Evolutionary conservation across 2,888 invertebrate species (phyloP), one percentile per base, ranked within the genome.

Genomic region (Deilephila porcellus): DNA sequence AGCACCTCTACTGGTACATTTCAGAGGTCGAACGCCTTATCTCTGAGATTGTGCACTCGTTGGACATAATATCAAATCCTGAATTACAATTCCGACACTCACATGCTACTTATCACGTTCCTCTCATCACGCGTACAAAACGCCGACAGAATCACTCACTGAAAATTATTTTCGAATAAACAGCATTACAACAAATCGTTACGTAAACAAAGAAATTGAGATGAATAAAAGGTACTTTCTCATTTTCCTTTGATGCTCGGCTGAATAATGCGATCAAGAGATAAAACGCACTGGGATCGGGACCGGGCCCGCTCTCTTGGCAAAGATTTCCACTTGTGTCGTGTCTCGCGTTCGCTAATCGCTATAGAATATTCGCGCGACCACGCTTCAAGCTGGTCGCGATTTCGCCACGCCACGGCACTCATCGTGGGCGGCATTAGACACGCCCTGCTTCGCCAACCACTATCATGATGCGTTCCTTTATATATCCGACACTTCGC

Each of bases 191-290:
- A 82, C 78, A 85, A 85, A 88, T 84, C 81, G 82, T 83, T 86
- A 80, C 79, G 81, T 85, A 87, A 87, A 88, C 85, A 89, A 88
- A 84, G 80, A 85, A 87, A 87, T 86, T 86, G 85, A 85, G 86
- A 88, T 88, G 88, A 88, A 88, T 86, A 86, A 86, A 87, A 88
- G 87, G 87, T 85, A 86, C 85, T 88, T 81, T 87, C 87, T 86
- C 88, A 88, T 92, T 92, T 92, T 91, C 86, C 89, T 92, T 93
- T 91, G 91, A 92, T 90, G 90, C 91, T 91, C 88, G 89, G 88
- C 84, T 92, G 91, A 92, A 91, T 92, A 92, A 93, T 88, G 89
- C 90, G 93, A 93, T 93, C 91, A 91, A 91, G 90, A 92, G 91
- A 93, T 92, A 92, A 92, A 92, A 91, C 90, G 89, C 88, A 90